Percentiles rank a stretch among this genome's conserved stretches.
Evolutionary conservation across 1,140 invertebrate genomes (phyloP).

Genomic region (Pomacea maculata): DNA sequence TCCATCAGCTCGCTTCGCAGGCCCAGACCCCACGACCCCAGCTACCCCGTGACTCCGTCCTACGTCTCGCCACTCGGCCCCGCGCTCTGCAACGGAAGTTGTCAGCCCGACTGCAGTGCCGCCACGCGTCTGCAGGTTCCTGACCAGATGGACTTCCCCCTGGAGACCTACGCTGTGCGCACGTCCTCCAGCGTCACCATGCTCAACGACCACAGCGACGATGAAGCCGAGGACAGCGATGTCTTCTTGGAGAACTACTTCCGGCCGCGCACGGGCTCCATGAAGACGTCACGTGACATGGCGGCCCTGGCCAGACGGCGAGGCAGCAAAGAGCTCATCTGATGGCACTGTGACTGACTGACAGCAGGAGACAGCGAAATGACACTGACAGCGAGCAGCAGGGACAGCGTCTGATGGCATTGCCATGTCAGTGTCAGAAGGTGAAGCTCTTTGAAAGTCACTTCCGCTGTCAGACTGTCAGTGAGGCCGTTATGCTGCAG

Average conservation of each 20-base stretch:
- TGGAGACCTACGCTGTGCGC: slow-evolving; percentile 34
- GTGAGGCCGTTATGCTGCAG: too few relatives aligned
- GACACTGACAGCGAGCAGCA: too few relatives aligned
- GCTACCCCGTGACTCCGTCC: not conserved
- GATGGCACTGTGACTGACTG: not conserved
- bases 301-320: slow-evolving; percentile 52
- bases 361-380: too few relatives aligned
- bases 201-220: slow-evolving; percentile 34
- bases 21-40: slow-evolving; percentile 2
- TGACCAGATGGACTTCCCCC: not conserved
- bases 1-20: slow-evolving; percentile 45
- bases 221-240: slow-evolving; percentile 30
- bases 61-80: slow-evolving; percentile 29
- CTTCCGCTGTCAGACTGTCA: too few relatives aligned
- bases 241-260: slow-evolving; percentile 34
- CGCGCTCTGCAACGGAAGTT: slow-evolving; percentile 17
- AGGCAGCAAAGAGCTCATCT: slow-evolving; percentile 56
- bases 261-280: slow-evolving; percentile 51
- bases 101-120: slow-evolving; percentile 15
- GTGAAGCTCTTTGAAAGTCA: too few relatives aligned
- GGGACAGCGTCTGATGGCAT: too few relatives aligned
- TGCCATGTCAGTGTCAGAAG: too few relatives aligned
- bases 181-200: slow-evolving; percentile 45
- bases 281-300: slow-evolving; percentile 56
- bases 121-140: slow-evolving; percentile 6